Conservation (phyloP, 2,113 vertebrate species). For the Gorsachius goisagi region DNA sequence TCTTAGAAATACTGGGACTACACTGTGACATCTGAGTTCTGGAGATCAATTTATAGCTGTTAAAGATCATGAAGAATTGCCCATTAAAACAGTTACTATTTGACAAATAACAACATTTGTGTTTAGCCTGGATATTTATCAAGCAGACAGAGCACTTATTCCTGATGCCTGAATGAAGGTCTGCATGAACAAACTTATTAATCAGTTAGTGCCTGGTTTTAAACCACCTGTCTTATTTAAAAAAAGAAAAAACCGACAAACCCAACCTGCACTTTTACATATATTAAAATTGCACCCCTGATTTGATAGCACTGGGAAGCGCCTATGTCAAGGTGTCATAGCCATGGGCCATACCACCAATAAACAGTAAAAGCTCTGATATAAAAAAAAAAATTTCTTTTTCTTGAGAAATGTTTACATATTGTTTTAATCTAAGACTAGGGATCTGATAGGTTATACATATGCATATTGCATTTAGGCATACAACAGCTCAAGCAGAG, state of each 20-base stretch:
- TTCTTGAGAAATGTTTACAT: background rate
- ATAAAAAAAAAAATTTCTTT: background rate
- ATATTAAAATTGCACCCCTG: conserved; percentile 36
- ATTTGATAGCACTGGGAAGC: background rate
- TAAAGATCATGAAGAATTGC: conserved; percentile 70
- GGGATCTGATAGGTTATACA: background rate
- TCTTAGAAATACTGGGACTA: conserved; percentile 46
- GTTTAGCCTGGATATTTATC: conserved; percentile 76
- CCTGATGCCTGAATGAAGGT: conserved; percentile 70
- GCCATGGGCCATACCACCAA: background rate
- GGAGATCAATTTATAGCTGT: conserved; percentile 69
- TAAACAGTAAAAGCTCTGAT: background rate
- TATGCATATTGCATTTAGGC: background rate
- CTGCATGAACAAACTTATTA: conserved; percentile 78
- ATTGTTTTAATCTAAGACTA: background rate
- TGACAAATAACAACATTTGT: conserved; percentile 78
- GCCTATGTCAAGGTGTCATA: background rate
- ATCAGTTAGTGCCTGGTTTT: conserved; percentile 73
- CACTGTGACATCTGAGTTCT: conserved; percentile 36
- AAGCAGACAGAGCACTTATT: conserved; percentile 72
- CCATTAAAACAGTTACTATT: conserved; percentile 72
- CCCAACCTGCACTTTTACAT: background rate
- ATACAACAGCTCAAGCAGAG: background rate
- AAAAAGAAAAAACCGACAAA: background rate
- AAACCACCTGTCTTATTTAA: conserved; percentile 65